Percentiles rank a stretch among this genome's conserved stretches.
Evolutionary conservation across 2,113 vertebrate species (phyloP).

Genomic region (Sula dactylatra): DNA sequence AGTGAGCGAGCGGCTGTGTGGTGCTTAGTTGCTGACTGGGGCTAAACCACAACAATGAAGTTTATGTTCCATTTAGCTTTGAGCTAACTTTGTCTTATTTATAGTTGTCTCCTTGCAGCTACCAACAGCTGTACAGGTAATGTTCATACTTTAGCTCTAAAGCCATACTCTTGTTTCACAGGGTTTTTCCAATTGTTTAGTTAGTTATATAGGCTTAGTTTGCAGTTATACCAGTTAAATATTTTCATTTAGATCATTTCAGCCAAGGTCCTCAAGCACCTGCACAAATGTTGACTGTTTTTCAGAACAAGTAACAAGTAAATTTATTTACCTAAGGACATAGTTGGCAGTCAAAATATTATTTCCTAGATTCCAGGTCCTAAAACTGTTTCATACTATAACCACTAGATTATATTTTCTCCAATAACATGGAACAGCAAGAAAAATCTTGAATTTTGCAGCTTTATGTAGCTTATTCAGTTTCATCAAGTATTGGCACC

Average conservation of each 20-base stretch:
- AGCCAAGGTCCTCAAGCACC: not conserved
- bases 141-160: not conserved
- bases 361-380: not conserved
- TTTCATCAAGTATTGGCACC: not conserved
- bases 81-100: not conserved
- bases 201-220: not conserved
- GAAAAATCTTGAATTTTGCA: not conserved
- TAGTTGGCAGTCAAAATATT: not conserved
- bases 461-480: not conserved
- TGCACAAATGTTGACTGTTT: not conserved
- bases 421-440: not conserved
- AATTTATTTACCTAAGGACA: not conserved
- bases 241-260: not conserved
- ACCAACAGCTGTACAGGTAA: not conserved
- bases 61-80: not conserved
- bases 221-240: not conserved
- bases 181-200: not conserved
- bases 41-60: no score
- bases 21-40: no score
- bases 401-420: not conserved
- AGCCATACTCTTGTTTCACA: not conserved
- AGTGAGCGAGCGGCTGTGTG: no score
- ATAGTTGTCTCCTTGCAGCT: not conserved
- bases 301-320: not conserved
- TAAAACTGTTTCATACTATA: not conserved